phyloP scores from a whole-genome alignment of 2,113 vertebrate genomes.

The Colius striatus region DNA sequence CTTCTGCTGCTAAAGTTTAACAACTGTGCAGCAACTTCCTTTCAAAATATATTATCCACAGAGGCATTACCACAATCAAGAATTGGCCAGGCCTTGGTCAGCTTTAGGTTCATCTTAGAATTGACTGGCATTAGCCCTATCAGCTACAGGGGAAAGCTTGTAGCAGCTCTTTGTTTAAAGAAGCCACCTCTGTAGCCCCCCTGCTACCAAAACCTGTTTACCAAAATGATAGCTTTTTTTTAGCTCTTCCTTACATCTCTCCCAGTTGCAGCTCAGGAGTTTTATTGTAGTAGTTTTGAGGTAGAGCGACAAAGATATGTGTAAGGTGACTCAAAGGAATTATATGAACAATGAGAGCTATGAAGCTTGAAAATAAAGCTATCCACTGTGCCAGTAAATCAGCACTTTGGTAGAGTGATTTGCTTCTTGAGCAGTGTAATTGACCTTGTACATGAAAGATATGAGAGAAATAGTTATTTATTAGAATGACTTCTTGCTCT shows the following conservation, averaged over 20 bases:
- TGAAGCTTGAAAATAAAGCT: not conserved
- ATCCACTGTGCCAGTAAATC: not conserved
- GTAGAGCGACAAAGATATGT: not conserved
- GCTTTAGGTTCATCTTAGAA: too few species aligned
- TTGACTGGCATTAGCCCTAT: too few species aligned
- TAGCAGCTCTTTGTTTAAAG: too few species aligned
- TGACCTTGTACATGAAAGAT: not conserved
- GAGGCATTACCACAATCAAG: too few species aligned
- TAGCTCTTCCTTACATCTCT: not conserved
- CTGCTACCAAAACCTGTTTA: too few species aligned
- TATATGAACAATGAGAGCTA: not conserved
- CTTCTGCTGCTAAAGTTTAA: too few species aligned
- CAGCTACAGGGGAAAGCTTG: too few species aligned
- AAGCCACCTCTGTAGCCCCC: too few species aligned
- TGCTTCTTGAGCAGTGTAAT: not conserved
- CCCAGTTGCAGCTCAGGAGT: not conserved
- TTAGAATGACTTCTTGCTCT: not conserved
- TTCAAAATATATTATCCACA: too few species aligned
- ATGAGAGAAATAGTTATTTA: not conserved
- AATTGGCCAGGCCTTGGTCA: too few species aligned
- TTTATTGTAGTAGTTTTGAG: not conserved
- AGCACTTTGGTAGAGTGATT: not conserved
- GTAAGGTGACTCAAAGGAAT: not conserved
- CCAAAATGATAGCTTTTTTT: not conserved
- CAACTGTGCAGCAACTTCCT: too few species aligned